Conservation (phyloP, 2,113 vertebrate species). For the crab-eating macaque (Macaca fascicularis) region DNA sequence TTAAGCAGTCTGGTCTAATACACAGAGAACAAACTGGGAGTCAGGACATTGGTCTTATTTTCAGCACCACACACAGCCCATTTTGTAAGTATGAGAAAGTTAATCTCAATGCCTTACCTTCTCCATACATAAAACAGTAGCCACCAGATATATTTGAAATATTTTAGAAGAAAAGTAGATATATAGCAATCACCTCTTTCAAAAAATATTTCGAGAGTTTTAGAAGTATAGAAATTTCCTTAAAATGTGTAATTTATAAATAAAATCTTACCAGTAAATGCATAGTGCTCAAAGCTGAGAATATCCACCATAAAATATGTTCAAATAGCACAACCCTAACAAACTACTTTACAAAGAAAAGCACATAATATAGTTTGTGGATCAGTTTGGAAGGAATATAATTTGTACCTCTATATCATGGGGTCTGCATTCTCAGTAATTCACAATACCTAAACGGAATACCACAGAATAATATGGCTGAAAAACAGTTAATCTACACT, state of each 20-base stretch:
- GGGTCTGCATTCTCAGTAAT: conserved; percentile 43
- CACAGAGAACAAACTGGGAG: conserved; percentile 68
- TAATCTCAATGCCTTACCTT: conserved; percentile 78
- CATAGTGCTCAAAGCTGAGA: conserved; percentile 60
- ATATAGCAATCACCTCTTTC: conserved; percentile 69
- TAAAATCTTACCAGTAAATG: conserved; percentile 69
- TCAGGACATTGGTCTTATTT: conserved; percentile 80
- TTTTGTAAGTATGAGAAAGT: conserved; percentile 71
- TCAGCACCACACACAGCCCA: conserved; percentile 82
- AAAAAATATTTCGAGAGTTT: conserved; percentile 59
- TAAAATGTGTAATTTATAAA: conserved; percentile 60
- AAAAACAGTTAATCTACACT: conserved; percentile 58
- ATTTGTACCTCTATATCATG: conserved; percentile 54
- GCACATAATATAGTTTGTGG: conserved; percentile 42
- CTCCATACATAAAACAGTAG: conserved; percentile 67
- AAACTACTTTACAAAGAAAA: conserved; percentile 70
- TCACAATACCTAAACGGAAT: conserved; percentile 53
- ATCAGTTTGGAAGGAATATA: conserved; percentile 54
- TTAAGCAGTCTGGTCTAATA: conserved; percentile 70
- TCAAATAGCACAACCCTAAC: conserved; percentile 56
- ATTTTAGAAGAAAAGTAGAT: conserved; percentile 71
- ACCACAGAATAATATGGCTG: conserved; percentile 5
- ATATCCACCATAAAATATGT: conserved; percentile 50
- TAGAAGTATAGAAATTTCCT: conserved; percentile 58
- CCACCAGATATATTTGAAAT: conserved; percentile 64